These are phyloP conservation scores for Lontra canadensis DNA, from an alignment of 2,113 vertebrate species.

Conservation along the genomic window DNA sequence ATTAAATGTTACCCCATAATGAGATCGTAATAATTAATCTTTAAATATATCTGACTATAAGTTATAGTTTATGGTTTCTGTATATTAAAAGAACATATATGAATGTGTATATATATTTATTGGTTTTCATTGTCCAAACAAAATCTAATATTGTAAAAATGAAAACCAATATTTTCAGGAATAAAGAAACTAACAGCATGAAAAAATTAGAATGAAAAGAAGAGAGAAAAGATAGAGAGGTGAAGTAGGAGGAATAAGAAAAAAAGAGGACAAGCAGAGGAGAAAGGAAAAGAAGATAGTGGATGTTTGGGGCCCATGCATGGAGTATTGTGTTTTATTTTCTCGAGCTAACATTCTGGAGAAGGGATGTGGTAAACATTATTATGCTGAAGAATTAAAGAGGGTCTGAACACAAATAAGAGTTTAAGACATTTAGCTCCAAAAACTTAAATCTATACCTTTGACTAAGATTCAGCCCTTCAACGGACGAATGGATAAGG, in stretches of 20 bases:
- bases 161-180: not conserved
- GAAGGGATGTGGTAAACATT: not conserved
- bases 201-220: not conserved
- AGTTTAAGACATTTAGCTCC: not conserved
- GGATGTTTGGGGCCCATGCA: not conserved
- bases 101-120: not conserved
- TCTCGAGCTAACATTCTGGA: not conserved
- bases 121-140: not conserved
- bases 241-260: not conserved
- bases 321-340: accelerated
- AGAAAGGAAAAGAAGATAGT: not conserved
- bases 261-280: not conserved
- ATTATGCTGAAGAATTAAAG: not conserved
- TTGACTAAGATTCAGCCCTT: not conserved
- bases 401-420: not conserved
- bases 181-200: not conserved
- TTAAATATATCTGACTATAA: not conserved
- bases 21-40: not conserved
- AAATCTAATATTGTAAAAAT: not conserved
- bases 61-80: not conserved
- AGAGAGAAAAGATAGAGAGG: not conserved
- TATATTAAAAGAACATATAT: not conserved
- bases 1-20: not conserved
- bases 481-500: too few species aligned
- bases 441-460: not conserved